phyloP scores from a whole-genome alignment of 2,113 vertebrate genomes.

The Lepisosteus oculatus region DNA sequence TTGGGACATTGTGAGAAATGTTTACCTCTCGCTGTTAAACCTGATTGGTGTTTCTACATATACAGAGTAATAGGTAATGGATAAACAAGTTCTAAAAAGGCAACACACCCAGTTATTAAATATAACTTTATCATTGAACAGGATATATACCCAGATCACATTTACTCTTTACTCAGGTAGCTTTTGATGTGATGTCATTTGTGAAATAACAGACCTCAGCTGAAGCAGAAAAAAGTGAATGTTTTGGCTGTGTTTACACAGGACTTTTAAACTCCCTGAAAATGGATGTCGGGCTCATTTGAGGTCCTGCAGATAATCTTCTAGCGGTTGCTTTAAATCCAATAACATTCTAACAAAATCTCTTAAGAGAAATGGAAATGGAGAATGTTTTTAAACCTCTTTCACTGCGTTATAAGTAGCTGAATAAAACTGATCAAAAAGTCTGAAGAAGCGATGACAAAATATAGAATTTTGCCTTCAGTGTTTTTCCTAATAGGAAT shows the following conservation, averaged over 20 bases:
- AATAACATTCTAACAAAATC: no score
- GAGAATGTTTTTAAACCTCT: no score
- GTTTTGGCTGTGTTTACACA: not conserved
- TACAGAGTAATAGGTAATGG: not conserved
- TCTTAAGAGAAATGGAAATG: no score
- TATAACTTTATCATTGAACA: not conserved
- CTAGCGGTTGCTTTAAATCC: no score
- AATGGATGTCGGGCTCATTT: not conserved
- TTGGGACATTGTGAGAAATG: no score
- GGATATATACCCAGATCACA: not conserved
- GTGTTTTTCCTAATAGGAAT: not conserved
- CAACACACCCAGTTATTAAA: not conserved
- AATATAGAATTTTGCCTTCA: no score
- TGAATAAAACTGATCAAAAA: no score
- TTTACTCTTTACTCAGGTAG: not conserved
- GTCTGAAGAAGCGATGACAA: no score
- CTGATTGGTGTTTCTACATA: not conserved
- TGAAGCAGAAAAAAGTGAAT: not conserved
- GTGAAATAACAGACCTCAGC: not conserved
- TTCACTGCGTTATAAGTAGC: no score
- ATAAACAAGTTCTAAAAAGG: not conserved
- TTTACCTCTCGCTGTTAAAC: no score
- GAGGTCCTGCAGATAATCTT: no score
- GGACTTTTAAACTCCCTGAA: not conserved
- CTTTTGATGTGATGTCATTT: conserved; percentile 6